Percentiles rank a stretch among this genome's conserved stretches.
Conservation (phyloP, 2,113 vertebrate genomes). For the Catharus bicknelli region DNA sequence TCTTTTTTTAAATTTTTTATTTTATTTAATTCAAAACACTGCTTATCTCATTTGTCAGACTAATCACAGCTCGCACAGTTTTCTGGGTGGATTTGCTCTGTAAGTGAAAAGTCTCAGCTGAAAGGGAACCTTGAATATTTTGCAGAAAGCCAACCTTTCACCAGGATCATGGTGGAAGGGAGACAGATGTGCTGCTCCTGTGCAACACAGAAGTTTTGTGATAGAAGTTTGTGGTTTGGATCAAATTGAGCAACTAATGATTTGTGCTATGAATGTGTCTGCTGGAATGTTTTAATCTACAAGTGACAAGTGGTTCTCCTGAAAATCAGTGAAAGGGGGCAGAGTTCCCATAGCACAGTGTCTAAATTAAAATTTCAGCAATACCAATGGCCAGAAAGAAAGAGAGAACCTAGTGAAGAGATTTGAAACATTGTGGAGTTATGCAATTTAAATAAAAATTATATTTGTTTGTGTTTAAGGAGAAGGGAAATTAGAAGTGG, state of each 20-base stretch:
- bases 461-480: not conserved
- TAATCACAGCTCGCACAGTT: not conserved
- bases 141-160: not conserved
- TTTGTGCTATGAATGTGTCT: not conserved
- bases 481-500: not conserved
- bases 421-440: not conserved
- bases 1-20: not conserved
- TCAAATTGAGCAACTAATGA: not conserved
- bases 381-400: not conserved
- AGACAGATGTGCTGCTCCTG: not conserved
- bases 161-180: not conserved
- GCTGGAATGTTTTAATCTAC: not conserved
- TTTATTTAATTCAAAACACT: not conserved
- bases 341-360: not conserved
- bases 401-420: not conserved
- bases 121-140: not conserved
- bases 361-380: not conserved
- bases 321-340: not conserved
- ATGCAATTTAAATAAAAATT: not conserved
- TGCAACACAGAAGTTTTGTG: not conserved
- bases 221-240: not conserved
- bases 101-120: not conserved
- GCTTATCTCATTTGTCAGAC: not conserved
- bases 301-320: not conserved
- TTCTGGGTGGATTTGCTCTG: not conserved